Percentiles rank a stretch among this genome's conserved stretches.
Conservation (phyloP, 2,888 invertebrate genomes). For the Venusia cambrica region DNA sequence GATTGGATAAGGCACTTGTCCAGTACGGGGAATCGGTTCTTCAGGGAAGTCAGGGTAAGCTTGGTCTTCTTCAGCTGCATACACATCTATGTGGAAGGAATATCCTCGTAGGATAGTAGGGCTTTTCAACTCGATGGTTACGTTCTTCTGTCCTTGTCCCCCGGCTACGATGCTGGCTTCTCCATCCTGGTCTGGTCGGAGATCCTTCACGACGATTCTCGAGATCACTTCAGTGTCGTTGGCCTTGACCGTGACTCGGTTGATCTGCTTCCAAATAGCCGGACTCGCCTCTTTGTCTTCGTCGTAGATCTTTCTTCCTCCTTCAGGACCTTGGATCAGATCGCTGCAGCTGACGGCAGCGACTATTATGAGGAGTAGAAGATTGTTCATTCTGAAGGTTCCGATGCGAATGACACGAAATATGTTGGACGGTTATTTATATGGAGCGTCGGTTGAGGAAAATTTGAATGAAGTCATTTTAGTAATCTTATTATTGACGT, state of each 20-base stretch:
- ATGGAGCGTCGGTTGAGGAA: conserved; percentile 57
- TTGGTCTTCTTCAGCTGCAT: conserved; percentile 34
- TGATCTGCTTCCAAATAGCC: conserved; percentile 54
- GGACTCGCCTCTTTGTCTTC: conserved; percentile 57
- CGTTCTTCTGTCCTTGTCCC: conserved; percentile 57
- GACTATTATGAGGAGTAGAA: conserved; percentile 39
- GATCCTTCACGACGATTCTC: conserved; percentile 51
- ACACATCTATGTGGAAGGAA: conserved; percentile 59
- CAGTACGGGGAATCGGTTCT: neutral
- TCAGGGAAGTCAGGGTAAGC: conserved; percentile 1
- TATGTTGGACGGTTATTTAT: conserved; percentile 43
- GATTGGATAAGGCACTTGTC: no score
- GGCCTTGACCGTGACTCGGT: conserved; percentile 52
- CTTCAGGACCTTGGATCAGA: conserved; percentile 41
- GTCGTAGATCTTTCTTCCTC: conserved; percentile 53
- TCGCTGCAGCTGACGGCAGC: conserved; percentile 47
- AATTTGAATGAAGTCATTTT: conserved; percentile 46
- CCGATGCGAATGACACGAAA: conserved; percentile 39
- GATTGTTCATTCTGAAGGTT: conserved; percentile 42
- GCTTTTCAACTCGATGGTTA: conserved; percentile 63
- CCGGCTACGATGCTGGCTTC: conserved; percentile 58
- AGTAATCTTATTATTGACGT: conserved; percentile 50
- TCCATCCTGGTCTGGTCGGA: conserved; percentile 62
- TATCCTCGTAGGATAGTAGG: conserved; percentile 64
- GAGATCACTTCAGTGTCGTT: conserved; percentile 54